These are phyloP conservation scores for Erinaceus europaeus DNA, from an alignment of 2,113 vertebrate species.

Conservation along the genomic window DNA sequence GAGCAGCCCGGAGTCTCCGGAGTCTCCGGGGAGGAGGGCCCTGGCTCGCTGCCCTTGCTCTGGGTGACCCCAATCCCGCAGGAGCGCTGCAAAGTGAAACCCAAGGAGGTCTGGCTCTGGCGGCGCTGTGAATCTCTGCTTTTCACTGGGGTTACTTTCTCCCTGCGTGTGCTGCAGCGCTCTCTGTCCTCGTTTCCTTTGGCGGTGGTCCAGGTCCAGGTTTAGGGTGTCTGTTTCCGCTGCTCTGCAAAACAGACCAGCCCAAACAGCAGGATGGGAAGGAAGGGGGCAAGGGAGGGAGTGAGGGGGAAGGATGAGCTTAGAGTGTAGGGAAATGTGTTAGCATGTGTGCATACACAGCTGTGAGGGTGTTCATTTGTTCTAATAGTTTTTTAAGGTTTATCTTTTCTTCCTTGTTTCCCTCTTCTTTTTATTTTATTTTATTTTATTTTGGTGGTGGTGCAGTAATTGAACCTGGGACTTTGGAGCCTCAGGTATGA, in stretches of 20 bases:
- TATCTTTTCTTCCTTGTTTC: too few species aligned
- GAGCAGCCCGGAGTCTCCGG: too few species aligned
- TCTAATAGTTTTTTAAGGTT: not conserved
- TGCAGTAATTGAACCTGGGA: too few species aligned
- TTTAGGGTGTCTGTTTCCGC: conserved; percentile 48
- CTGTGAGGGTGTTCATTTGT: not conserved
- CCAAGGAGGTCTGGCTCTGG: conserved; percentile 5
- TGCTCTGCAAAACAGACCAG: too few species aligned
- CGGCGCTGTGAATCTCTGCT: conserved; percentile 56
- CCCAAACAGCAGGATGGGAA: not conserved
- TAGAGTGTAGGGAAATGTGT: not conserved
- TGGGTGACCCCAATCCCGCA: conserved; percentile 25
- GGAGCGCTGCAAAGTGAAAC: conserved; percentile 45
- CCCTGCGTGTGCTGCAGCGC: not conserved
- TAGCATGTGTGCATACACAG: too few species aligned
- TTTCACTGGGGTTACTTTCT: conserved; percentile 28
- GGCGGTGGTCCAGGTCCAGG: conserved; percentile 45
- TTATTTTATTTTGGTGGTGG: too few species aligned
- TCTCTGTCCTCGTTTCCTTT: conserved; percentile 60
- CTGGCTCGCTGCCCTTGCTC: not conserved
- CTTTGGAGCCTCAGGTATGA: too few species aligned
- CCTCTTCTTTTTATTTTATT: too few species aligned
- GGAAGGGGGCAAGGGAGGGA: not conserved
- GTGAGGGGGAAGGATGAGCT: not conserved
- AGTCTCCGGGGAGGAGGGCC: conserved; percentile 43